Base-by-base conservation (phyloP, 2,113 vertebrate species). In the Calyptomena viridis region DNA sequence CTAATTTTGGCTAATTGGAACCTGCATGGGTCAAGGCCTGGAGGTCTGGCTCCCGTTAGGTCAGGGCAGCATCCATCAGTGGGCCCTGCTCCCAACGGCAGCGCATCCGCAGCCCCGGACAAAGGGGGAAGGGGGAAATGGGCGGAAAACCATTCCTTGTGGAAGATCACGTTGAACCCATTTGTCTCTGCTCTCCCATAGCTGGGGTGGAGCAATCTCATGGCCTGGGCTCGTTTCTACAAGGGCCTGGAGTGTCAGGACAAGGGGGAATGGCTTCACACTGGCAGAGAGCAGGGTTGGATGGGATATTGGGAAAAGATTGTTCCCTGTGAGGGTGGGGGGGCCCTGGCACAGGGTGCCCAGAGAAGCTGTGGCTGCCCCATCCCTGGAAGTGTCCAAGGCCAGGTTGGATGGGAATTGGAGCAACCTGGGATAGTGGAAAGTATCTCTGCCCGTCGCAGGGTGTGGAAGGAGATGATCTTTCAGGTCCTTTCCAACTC, bases 1-100 rank as follows among this genome's bases (percentile, higher is more conserved):
- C 96, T 98, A 98, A 98, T 98, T 97, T 87, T 85, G 97, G 96
- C 98, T 99, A 99, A 99, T 99, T 99, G 98, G 97, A 96, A 96
- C 97, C 97, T 96, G 93, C 90, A 96, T 90, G 97, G 97, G 97
- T 98, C 97, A 98, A 91, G 96, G 96, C 94, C 85, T 78, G 94
- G 97, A 97, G 95, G 97, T 85, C 93, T 72, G 4, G 46, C 69
- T 97, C 93, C 96, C 62, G 72, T 97, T 89, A 91, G 96, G 88
- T 88, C 88, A 93, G 95, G 81, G 79, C 93, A 96, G 84, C 96
- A 98, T 98, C 96, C 91, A 84, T 97, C 96, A 89, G 72, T 35
- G 71, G 84, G 82, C 67, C 87, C 67, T 49, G 39, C 71, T 85
- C 47, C 68, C 62, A 86, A 80, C 5, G 15, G 95, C 40, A 73